Base-by-base conservation (phyloP, 2,888 invertebrate genomes). In the Drosophila algonquin region DNA sequence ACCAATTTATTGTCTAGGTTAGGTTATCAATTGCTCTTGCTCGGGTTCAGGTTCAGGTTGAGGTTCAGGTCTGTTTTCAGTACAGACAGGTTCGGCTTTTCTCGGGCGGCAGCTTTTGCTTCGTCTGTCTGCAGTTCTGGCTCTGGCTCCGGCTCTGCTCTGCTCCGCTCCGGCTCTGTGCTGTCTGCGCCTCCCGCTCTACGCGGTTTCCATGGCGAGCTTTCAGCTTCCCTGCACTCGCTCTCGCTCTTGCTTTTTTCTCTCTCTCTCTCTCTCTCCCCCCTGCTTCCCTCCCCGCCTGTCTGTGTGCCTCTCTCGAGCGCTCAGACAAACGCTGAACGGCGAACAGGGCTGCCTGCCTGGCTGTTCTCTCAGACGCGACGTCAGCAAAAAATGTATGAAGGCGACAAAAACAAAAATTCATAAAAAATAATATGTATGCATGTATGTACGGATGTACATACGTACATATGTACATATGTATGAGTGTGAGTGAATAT, bases 331-430 rank as follows among this genome's bases (percentile, higher is more conserved):
- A 40, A 40, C 14, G 54, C 48, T 27, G 16, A 48, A 32, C 27
- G 14, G 12, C 60, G 63, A 56, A 21, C 50, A 40, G 67, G 2
- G 40, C 40, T 52, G 52, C 27, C 30, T 16, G 52, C 52, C 16
- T 52, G 30, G 27, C 27, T 27, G 50, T 51, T 27, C 65, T 70
- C 72, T 72, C 63, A 73, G 73, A 63, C 57, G 73, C 73, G 73
- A 73, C 73, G 73, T 73, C 73, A 73, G 75, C 75, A 73, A 75
- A 57, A 73, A 60, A 72, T 71, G 27, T 30, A 52, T 63, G 18
- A 51, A 63, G 46, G 73, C 70, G 51, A 64, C 57, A 72, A 72
- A 30, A 64, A 73, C 64, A 72, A 73, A 51, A 56, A 71, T 45
- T 27, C 35, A 52, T 46, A 61, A 58, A 60, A 54, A 55, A 14